Evolutionary conservation across 2,888 invertebrate genomes (phyloP), one percentile per base, ranked within the genome.

Genomic region (Pachydiplax longipennis): DNA sequence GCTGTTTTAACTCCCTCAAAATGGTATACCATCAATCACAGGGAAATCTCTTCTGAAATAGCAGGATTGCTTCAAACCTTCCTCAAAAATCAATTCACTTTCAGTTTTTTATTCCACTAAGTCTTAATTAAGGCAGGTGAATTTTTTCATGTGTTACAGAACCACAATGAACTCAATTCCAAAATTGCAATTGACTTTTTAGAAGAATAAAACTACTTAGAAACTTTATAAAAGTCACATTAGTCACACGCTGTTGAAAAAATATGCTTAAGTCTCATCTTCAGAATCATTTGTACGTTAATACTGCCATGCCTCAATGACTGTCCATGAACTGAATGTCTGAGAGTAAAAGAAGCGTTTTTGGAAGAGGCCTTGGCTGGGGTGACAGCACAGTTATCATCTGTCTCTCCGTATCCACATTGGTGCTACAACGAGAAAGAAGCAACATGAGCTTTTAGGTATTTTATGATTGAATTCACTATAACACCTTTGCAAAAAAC

Each of bases 311-410:
- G 65, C 90, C 90, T 94, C 94, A 97, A 94, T 98, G 97, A 93
- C 97, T 97, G 94, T 99, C 99, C 97, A 99, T 98, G 94, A 98
- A 99, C 93, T 98, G 98, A 92, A 99, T 94, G 92, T 99, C 99
- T 0, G 99, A 98, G 44, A 98, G 95, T 81, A 99, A 94, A 61
- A 99, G 95, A 90, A 99, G 95, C 6, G 97, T 97, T 94, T 97
- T 97, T 40, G 99, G 99, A 82, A 99, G 94, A 0, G 99, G 99
- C 80, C 98, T 96, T 8, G 99, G 98, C 93, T 99, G 98, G 0
- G 99, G 99, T 0, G 99, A 98, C 65, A 99, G 95, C 37, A 99
- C 95, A 53, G 98, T 99, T 92, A 99, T 95, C 25, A 96, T 96
- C 94, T 98, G 98, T 53, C 97, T 95, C 80, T 99, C 99, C 93